Evolutionary conservation across 2,888 invertebrate genomes (phyloP).

Genomic region (Hypomecis atomaria): DNA sequence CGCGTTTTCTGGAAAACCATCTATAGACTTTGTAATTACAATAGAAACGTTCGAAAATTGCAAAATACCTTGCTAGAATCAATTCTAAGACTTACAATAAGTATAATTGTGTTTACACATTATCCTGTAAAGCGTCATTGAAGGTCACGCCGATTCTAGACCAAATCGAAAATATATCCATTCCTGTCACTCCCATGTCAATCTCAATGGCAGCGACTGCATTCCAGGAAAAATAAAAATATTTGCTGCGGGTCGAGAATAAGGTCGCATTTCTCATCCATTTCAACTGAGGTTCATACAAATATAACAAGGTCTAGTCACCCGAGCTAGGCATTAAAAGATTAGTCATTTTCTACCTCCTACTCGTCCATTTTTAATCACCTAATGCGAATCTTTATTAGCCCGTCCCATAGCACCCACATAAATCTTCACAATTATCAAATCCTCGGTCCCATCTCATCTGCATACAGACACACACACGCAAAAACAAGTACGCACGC

Average conservation of each 20-base stretch:
- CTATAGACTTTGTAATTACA: no score
- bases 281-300: neutral
- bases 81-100: neutral
- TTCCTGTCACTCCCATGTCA: neutral
- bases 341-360: constrained; percentile 28
- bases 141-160: neutral
- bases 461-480: constrained; percentile 77
- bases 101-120: neutral
- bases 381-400: constrained; percentile 42
- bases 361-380: constrained; percentile 45
- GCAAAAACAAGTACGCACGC: constrained; percentile 73
- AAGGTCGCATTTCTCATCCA: neutral
- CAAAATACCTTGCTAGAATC: neutral
- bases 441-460: constrained; percentile 78
- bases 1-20: neutral
- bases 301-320: constrained; percentile 1
- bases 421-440: constrained; percentile 84
- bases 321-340: constrained; percentile 12
- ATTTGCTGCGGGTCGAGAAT: neutral
- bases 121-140: constrained; percentile 9
- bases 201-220: no score
- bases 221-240: neutral
- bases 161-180: no score
- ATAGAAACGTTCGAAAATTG: neutral
- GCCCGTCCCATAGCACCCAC: constrained; percentile 52